Conservation (phyloP, 2,797 vertebrate genomes). For the Epinephelus coioides region DNA sequence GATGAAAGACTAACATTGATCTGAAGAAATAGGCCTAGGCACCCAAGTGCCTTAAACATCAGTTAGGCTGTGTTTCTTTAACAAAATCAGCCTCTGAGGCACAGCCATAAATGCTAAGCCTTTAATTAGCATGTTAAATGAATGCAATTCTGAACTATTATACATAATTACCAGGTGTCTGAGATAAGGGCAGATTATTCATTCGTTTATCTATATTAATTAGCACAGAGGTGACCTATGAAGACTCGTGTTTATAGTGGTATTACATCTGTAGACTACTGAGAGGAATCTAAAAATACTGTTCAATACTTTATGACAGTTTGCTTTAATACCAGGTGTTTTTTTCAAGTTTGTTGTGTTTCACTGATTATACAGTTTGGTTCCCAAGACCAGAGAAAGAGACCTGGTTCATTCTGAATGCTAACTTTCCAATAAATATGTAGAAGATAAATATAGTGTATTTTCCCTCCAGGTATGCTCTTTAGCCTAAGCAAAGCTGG, state of each 20-base stretch:
- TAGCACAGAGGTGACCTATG: slow-evolving; percentile 69
- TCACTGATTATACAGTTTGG: slow-evolving; percentile 24
- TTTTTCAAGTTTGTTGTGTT: not conserved
- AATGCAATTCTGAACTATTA: slow-evolving; percentile 65
- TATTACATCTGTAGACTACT: slow-evolving; percentile 23
- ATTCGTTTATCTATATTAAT: slow-evolving; percentile 77
- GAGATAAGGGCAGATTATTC: slow-evolving; percentile 68
- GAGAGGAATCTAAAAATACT: slow-evolving; percentile 23
- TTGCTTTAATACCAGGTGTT: slow-evolving; percentile 15
- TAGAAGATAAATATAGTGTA: slow-evolving; percentile 46
- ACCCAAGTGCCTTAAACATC: slow-evolving; percentile 46
- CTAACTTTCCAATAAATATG: slow-evolving; percentile 60
- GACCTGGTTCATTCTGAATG: slow-evolving; percentile 39
- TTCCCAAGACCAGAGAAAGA: slow-evolving; percentile 16
- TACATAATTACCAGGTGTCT: slow-evolving; percentile 79
- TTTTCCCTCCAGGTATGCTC: slow-evolving; percentile 56
- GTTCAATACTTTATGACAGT: slow-evolving; percentile 25
- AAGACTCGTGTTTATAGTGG: slow-evolving; percentile 49
- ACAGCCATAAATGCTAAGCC: slow-evolving; percentile 56
- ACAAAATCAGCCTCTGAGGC: slow-evolving; percentile 41
- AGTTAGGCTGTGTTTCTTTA: slow-evolving; percentile 38
- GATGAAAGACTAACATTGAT: slow-evolving; percentile 69
- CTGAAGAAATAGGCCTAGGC: slow-evolving; percentile 43
- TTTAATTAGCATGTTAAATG: slow-evolving; percentile 76
- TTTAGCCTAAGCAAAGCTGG: slow-evolving; percentile 69